These are phyloP conservation scores for Eurypyga helias DNA, from an alignment of 2,113 vertebrate genomes.

Conservation along the genomic window DNA sequence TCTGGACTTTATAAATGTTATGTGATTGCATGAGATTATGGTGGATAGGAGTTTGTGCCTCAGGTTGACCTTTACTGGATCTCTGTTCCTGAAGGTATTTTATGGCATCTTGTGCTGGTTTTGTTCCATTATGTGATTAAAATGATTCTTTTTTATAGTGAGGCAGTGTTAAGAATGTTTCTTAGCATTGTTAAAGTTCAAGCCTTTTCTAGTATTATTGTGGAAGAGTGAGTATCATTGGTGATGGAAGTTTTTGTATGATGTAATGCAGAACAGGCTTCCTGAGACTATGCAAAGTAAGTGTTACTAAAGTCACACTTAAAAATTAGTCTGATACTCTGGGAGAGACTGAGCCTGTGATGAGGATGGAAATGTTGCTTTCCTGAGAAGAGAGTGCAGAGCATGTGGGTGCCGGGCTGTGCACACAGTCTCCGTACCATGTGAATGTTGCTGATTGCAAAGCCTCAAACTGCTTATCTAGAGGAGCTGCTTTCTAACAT, in stretches of 20 bases:
- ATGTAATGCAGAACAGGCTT: background rate
- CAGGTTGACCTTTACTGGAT: background rate
- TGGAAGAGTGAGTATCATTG: background rate
- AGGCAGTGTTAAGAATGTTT: background rate
- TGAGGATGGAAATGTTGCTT: background rate
- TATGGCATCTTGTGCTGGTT: background rate
- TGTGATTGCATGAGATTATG: background rate
- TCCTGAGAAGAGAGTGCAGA: background rate
- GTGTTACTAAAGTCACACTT: background rate
- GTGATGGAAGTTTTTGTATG: background rate
- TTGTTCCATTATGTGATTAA: background rate
- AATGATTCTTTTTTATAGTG: background rate
- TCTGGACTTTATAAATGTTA: background rate
- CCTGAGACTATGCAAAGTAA: background rate
- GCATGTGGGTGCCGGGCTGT: fast-evolving
- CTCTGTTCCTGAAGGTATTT: background rate
- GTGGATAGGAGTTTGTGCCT: background rate
- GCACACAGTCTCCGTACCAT: fast-evolving
- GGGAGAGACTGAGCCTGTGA: background rate
- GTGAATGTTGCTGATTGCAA: background rate
- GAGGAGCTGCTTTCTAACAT: background rate
- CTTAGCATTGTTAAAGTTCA: background rate
- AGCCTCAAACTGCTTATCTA: background rate
- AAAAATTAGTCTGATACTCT: background rate
- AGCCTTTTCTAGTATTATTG: background rate